Base-by-base conservation (phyloP, 2,888 invertebrate species). In the Matsumyia berberina region DNA sequence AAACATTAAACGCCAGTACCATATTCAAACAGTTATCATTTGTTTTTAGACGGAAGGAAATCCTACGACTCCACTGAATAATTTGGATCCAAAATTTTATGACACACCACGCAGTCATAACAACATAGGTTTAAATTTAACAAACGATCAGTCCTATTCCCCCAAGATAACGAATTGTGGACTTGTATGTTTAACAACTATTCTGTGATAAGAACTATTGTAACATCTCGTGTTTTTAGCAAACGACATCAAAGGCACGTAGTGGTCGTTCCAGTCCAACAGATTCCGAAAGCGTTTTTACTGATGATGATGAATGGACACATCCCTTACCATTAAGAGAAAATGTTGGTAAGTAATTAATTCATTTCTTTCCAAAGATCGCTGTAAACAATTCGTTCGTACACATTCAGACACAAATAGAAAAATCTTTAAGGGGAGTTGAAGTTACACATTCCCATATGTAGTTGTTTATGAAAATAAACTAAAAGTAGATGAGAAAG, bases 251-350 rank as follows among this genome's bases (percentile, higher is more conserved):
- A 67, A 88, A 73, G 81, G 86, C 87, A 62, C 87, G 88, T 46
- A 88, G 89, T 86, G 90, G 90, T 46, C 90, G 91, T 55, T 92
- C 92, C 53, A 95, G 95, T 80, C 94, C 94, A n/a, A 94, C 95
- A 0, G 94, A 95, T 89, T 94, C 95, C 0, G 94, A 95, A 89
- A 94, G 94, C 88, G 94, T 95, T 4, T 94, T 95, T 86, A 95
- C 94, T 6, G 95, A 95, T 88, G 95, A 95, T 86, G 95, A 95
- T 88, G 95, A 95, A 88, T 95, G 94, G 93, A 90, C 92, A 2
- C 92, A 93, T 87, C 93, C 94, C 19, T 90, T 93, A 73, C 92
- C 93, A 2, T 86, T 91, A 44, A 91, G 91, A 53, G 91, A 91
- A 87, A 91, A 90, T 88, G 88, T 90, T 79, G 91, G 91, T 90